Evolutionary conservation across 2,797 vertebrate species (phyloP).

Genomic region (Acipenser ruthenus): DNA sequence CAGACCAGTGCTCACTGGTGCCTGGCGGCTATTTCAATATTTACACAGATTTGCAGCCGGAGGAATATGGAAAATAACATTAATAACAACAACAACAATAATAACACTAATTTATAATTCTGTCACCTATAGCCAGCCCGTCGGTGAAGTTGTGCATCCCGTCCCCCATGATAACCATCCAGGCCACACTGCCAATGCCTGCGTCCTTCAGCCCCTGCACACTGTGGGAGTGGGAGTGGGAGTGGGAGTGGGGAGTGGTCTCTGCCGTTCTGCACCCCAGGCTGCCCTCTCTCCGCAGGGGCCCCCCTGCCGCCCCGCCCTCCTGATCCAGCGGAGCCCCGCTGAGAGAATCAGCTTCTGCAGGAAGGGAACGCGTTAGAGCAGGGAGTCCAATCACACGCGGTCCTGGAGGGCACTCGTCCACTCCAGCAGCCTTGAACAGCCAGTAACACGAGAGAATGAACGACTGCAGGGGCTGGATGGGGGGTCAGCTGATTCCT

Average conservation of each 20-base stretch:
- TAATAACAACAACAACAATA: too few relatives aligned
- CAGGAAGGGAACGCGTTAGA: not conserved
- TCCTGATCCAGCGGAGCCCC: conserved; percentile 34
- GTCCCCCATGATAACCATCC: conserved; percentile 74
- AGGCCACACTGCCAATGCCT: conserved; percentile 43
- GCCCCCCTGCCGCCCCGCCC: not conserved
- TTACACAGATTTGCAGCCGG: too few relatives aligned
- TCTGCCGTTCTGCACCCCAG: too few relatives aligned
- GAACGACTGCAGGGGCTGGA: not conserved
- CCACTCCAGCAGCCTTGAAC: not conserved
- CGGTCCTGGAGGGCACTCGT: not conserved
- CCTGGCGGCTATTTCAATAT: too few relatives aligned
- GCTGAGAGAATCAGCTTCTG: not conserved
- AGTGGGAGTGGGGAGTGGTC: not conserved
- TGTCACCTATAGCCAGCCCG: conserved; percentile 66
- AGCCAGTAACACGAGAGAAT: not conserved
- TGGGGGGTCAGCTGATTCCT: too few relatives aligned
- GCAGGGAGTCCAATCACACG: not conserved
- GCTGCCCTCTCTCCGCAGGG: too few relatives aligned
- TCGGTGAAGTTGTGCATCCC: conserved; percentile 72
- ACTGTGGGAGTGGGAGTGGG: conserved; percentile 46
- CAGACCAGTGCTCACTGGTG: too few relatives aligned
- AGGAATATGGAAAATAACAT: too few relatives aligned
- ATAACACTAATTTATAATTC: too few relatives aligned
- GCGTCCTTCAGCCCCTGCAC: conserved; percentile 10